phyloP scores from a whole-genome alignment of 1,140 invertebrate genomes.

The Tetraneura akinire region DNA sequence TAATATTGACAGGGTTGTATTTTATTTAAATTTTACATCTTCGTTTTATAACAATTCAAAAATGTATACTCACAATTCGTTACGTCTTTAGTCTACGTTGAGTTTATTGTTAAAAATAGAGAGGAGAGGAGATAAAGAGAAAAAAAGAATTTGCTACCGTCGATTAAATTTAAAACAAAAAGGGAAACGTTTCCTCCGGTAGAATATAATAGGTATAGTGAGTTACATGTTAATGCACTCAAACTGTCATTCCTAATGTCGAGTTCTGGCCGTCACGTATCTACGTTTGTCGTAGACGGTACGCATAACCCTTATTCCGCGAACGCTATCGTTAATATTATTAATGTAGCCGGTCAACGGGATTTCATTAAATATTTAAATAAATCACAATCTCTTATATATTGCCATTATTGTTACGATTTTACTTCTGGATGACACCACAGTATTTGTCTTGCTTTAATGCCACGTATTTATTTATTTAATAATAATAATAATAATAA shows the following conservation, averaged over 20 bases:
- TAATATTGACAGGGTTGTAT: no score
- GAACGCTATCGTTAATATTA: constrained; percentile 17
- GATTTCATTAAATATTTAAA: constrained; percentile 25
- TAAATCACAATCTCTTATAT: neutral
- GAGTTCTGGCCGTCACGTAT: constrained; percentile 6
- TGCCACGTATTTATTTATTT: no score
- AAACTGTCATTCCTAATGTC: constrained; percentile 17
- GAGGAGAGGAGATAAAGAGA: no score
- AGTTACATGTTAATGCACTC: constrained; percentile 34
- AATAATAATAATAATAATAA: no score
- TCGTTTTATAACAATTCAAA: no score
- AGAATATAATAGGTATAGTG: no score
- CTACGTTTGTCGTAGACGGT: neutral
- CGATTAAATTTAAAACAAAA: constrained; percentile 26
- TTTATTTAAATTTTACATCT: no score
- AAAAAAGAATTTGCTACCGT: neutral
- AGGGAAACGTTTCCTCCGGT: constrained; percentile 11
- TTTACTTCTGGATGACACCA: neutral
- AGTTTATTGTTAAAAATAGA: neutral
- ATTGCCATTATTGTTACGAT: neutral
- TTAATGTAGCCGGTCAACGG: neutral
- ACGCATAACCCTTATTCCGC: neutral
- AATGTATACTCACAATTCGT: no score
- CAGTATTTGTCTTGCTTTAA: neutral
- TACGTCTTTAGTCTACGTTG: neutral